phyloP scores from a whole-genome alignment of 2,797 vertebrate genomes.

The Vipera latastei region DNA sequence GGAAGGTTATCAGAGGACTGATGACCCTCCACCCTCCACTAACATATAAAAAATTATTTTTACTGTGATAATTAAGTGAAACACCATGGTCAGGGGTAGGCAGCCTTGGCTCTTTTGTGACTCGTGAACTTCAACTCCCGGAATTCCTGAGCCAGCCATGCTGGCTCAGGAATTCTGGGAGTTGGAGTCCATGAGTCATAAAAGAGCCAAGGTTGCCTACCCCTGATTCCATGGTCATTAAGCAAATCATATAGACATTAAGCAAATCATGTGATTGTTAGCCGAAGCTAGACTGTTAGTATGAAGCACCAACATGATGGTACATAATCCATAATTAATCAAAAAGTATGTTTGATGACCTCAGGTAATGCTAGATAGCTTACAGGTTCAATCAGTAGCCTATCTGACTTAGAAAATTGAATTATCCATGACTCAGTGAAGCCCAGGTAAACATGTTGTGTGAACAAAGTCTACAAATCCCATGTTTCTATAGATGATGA shows the following conservation, averaged over 20 bases:
- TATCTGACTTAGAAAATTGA: not conserved
- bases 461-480: not conserved
- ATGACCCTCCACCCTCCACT: not conserved
- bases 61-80: too few species aligned
- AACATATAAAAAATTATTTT: not conserved
- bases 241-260: too few species aligned
- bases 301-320: not conserved
- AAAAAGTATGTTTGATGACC: not conserved
- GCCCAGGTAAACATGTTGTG: not conserved
- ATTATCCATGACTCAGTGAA: not conserved
- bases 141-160: too few species aligned
- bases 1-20: not conserved
- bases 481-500: not conserved
- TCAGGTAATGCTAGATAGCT: not conserved
- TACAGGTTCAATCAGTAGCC: not conserved
- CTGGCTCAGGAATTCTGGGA: too few species aligned
- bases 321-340: not conserved
- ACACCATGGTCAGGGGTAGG: too few species aligned
- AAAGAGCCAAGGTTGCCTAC: too few species aligned
- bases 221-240: too few species aligned
- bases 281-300: not conserved
- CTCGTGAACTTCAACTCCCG: too few species aligned
- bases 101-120: too few species aligned
- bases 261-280: too few species aligned
- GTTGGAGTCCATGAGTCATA: too few species aligned